phyloP scores from a whole-genome alignment of 2,797 vertebrate genomes.

The Betta splendens region DNA sequence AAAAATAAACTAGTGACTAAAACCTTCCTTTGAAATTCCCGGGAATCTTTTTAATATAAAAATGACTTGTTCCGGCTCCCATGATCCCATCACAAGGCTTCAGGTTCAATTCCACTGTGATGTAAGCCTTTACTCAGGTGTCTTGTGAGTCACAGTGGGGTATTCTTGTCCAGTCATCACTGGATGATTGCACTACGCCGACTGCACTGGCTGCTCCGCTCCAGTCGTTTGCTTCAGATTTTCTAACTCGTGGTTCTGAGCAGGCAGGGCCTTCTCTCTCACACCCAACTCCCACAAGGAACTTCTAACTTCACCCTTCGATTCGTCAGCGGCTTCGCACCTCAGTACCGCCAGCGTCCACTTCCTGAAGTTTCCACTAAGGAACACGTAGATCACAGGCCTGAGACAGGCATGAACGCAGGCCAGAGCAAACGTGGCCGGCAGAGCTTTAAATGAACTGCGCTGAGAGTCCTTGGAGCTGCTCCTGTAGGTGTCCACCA shows the following conservation, averaged over 20 bases:
- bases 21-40: constrained; percentile 8
- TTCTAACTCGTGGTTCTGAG: constrained; percentile 15
- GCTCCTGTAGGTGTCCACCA: constrained; percentile 73
- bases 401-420: constrained; percentile 71
- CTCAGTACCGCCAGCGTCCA: constrained; percentile 30
- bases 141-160: constrained; percentile 9
- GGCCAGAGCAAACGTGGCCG: constrained; percentile 54
- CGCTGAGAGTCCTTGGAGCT: not conserved
- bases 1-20: constrained; percentile 17
- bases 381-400: constrained; percentile 68
- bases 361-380: constrained; percentile 67
- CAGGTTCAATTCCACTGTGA: constrained; percentile 1
- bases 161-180: constrained; percentile 6
- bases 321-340: not conserved
- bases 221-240: constrained; percentile 26
- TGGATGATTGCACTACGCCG: constrained; percentile 2
- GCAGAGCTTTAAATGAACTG: constrained; percentile 12
- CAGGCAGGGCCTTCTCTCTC: constrained; percentile 12
- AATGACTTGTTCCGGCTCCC: not conserved
- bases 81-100: constrained; percentile 25
- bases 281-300: constrained; percentile 71
- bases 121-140: not conserved
- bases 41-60: constrained; percentile 10
- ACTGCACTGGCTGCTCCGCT: constrained; percentile 16
- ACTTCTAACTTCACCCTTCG: not conserved